Percentiles rank a stretch among this genome's conserved stretches.
Conservation (phyloP, 1,140 invertebrate species). For the Polypedilum pembai region DNA sequence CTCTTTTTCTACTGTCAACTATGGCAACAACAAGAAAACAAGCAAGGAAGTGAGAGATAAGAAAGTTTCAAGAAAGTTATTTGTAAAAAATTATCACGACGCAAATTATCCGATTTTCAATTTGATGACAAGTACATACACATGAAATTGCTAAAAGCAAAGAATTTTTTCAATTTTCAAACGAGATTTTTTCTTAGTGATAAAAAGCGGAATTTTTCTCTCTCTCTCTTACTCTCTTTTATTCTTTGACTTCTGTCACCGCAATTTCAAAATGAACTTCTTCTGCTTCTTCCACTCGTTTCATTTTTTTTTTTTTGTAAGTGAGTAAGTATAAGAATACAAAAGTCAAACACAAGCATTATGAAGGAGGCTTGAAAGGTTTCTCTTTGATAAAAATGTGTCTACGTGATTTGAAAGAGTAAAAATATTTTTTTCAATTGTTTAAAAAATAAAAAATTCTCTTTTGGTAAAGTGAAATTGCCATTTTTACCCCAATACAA, state of each 20-base stretch:
- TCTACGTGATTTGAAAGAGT: neutral
- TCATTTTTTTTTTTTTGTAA: neutral
- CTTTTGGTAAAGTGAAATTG: neutral
- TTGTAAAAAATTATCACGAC: too few species aligned
- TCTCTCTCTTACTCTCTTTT: too few species aligned
- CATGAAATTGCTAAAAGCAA: too few species aligned
- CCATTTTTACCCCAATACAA: neutral
- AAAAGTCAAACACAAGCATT: neutral
- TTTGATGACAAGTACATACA: too few species aligned
- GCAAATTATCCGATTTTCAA: too few species aligned
- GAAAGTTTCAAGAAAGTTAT: too few species aligned
- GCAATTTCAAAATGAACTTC: conserved; percentile 18
- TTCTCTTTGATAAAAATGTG: neutral
- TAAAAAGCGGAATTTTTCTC: too few species aligned
- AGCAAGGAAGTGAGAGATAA: too few species aligned
- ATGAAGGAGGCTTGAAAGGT: neutral
- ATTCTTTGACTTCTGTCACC: conserved; percentile 7
- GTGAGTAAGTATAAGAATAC: neutral
- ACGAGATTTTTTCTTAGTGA: too few species aligned
- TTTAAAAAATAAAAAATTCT: neutral
- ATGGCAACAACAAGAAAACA: too few species aligned
- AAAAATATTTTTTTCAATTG: neutral
- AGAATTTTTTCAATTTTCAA: too few species aligned
- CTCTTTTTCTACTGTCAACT: too few species aligned
- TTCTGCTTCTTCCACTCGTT: neutral